A percentile compares a stretch with the other conserved stretches of the same genome.
Conservation (phyloP, 1,140 invertebrate genomes). For the Rhagoletis pomonella region DNA sequence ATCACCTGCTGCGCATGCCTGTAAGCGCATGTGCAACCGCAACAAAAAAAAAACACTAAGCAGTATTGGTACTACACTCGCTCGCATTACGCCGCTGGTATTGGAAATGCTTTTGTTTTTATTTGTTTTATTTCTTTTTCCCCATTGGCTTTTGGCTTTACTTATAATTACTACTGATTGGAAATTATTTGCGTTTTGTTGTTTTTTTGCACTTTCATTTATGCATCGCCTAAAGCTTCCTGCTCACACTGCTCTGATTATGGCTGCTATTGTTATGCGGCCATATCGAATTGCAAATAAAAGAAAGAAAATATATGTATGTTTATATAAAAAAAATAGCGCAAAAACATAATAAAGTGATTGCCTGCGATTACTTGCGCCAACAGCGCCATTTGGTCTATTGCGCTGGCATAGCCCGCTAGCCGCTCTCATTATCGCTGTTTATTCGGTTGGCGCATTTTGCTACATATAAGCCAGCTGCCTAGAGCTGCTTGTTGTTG, state of each 20-base stretch:
- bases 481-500: too few species aligned
- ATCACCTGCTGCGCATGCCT: slow-evolving; percentile 26
- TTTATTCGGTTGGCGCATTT: background rate
- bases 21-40: background rate
- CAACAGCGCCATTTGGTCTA: background rate
- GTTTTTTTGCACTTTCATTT: background rate
- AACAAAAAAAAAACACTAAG: background rate
- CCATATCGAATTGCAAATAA: background rate
- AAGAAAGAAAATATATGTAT: background rate
- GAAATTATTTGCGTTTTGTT: background rate
- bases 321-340: too few species aligned
- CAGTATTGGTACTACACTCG: background rate
- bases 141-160: background rate
- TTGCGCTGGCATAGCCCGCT: background rate
- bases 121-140: background rate
- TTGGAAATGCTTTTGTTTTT: background rate
- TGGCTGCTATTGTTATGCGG: background rate
- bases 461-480: too few species aligned
- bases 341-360: background rate
- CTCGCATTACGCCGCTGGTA: background rate
- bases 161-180: slow-evolving; percentile 12
- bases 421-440: background rate
- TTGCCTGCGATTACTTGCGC: background rate
- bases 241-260: background rate
- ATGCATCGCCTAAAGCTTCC: background rate